Percentiles rank a stretch among this genome's conserved stretches.
These are phyloP conservation scores for Polydrusus cervinus DNA, from an alignment of 2,888 invertebrate genomes.

Conservation along the genomic window DNA sequence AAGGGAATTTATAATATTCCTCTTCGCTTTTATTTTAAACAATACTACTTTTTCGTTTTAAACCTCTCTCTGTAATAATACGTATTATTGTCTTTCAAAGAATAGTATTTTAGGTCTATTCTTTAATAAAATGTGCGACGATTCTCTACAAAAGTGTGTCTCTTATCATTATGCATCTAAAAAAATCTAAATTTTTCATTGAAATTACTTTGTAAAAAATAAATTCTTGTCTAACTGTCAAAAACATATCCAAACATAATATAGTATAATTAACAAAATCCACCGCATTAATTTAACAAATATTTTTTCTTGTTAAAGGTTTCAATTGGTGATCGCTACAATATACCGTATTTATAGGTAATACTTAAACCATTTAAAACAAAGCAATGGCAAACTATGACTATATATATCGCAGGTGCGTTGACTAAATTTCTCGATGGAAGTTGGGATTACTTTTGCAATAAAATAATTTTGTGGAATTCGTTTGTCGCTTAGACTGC, in stretches of 20 bases:
- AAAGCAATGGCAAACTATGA: neutral
- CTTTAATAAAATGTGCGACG: too few species aligned
- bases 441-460: conserved; percentile 12
- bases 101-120: neutral
- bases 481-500: neutral
- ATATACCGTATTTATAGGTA: neutral
- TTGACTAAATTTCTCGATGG: neutral
- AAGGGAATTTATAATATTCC: conserved; percentile 25
- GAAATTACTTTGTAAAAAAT: too few species aligned
- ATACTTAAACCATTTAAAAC: neutral
- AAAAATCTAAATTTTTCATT: too few species aligned
- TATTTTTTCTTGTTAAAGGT: too few species aligned
- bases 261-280: too few species aligned
- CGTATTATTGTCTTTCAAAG: neutral
- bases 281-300: too few species aligned
- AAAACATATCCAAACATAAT: too few species aligned
- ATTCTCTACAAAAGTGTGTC: too few species aligned
- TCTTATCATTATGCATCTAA: too few species aligned
- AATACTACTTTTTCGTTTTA: neutral
- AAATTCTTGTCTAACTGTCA: too few species aligned
- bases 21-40: conserved; percentile 1
- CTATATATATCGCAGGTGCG: conserved; percentile 19
- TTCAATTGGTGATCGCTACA: neutral
- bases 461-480: neutral
- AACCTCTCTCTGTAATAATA: neutral